Evolutionary conservation across 2,113 vertebrate genomes (phyloP).

Genomic region (Mus musculus): DNA sequence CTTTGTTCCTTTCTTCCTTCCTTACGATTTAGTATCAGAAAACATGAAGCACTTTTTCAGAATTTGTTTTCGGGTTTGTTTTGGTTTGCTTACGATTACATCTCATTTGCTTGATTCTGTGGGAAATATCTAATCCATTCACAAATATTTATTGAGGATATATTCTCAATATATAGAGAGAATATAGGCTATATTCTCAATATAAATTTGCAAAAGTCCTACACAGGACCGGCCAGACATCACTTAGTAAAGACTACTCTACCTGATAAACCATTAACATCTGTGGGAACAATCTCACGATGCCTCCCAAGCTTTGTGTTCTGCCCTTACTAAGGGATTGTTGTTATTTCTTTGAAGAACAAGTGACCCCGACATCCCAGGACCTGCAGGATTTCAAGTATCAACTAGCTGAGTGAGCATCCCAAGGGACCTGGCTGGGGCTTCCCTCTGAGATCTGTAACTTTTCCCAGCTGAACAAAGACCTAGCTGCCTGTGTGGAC

Average conservation of each 20-base stretch:
- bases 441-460: not conserved
- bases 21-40: conserved; percentile 36
- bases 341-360: conserved; percentile 92
- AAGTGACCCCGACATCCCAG: not conserved
- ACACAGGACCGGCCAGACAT: not conserved
- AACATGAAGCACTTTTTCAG: conserved; percentile 23
- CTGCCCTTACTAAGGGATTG: conserved; percentile 24
- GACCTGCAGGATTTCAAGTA: not conserved
- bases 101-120: not conserved
- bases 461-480: not conserved
- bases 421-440: not conserved
- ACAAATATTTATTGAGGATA: conserved; percentile 56
- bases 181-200: not conserved
- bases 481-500: not conserved
- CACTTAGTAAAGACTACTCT: conserved; percentile 22
- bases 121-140: conserved; percentile 13
- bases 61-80: too few species aligned
- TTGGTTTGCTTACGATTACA: not conserved
- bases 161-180: not conserved
- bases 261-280: not conserved
- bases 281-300: conserved; percentile 38
- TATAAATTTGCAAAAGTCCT: not conserved
- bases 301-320: not conserved
- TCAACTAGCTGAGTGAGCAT: not conserved
- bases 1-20: not conserved